phyloP scores from a whole-genome alignment of 2,797 vertebrate species.

The Gymnocypris eckloni region DNA sequence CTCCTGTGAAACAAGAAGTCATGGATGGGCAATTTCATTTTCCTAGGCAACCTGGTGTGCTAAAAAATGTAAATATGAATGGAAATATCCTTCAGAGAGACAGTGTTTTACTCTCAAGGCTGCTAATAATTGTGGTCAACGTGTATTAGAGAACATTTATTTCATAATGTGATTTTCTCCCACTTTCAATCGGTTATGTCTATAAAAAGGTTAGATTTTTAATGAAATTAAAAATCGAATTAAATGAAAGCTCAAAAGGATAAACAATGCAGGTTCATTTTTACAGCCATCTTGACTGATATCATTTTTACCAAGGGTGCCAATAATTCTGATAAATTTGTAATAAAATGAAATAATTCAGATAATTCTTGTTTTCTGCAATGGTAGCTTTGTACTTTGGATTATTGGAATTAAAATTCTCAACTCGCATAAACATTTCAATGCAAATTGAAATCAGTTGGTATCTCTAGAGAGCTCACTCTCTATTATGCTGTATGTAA shows the following conservation, averaged over 20 bases:
- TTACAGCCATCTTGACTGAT: neutral
- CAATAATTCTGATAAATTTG: neutral
- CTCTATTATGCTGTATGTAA: neutral
- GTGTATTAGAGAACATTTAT: neutral
- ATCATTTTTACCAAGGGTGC: neutral
- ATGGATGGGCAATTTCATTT: neutral
- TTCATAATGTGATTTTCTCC: neutral
- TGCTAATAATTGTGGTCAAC: too few species aligned
- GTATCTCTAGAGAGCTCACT: neutral
- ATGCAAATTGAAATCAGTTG: neutral
- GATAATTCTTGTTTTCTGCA: neutral
- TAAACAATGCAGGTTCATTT: neutral
- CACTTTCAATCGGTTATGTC: neutral
- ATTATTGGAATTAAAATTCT: neutral
- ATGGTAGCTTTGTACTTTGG: neutral
- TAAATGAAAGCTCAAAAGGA: neutral
- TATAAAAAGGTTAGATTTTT: neutral
- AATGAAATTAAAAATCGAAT: too few species aligned
- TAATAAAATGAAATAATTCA: neutral
- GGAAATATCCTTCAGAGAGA: neutral
- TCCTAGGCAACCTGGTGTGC: neutral
- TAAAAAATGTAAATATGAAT: neutral
- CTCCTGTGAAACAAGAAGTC: neutral
- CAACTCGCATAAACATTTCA: neutral
- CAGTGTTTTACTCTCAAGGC: too few species aligned